Evolutionary conservation across 2,888 invertebrate species (phyloP).

Genomic region (Cerastis leucographa): DNA sequence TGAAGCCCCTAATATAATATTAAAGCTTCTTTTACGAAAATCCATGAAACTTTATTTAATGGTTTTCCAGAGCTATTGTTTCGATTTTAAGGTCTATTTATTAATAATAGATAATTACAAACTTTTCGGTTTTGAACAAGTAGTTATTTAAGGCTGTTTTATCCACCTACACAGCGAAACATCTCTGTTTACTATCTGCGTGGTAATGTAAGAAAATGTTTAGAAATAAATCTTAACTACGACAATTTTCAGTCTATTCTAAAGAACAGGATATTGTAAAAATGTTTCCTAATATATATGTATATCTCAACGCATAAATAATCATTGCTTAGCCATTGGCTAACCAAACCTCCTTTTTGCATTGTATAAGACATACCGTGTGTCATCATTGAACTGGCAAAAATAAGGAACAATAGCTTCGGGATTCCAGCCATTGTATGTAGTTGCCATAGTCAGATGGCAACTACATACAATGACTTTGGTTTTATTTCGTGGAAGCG

Average conservation of each 20-base stretch:
- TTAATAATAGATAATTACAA: neutral
- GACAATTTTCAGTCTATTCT: neutral
- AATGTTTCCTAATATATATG: too few species aligned
- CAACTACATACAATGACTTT: too few species aligned
- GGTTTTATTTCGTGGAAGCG: neutral
- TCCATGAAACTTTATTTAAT: constrained; percentile 5
- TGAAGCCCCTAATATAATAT: constrained; percentile 14
- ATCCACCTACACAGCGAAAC: neutral
- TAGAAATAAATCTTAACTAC: neutral
- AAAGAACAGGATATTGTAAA: neutral
- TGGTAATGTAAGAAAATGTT: neutral
- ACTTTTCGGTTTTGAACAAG: neutral
- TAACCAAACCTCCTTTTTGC: neutral
- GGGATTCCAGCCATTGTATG: too few species aligned
- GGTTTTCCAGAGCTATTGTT: constrained; percentile 15
- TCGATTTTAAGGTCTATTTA: neutral
- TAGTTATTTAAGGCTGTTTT: neutral
- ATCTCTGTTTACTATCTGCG: neutral
- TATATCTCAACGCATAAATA: neutral
- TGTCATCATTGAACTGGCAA: neutral
- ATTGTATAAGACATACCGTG: neutral
- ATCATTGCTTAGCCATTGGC: neutral
- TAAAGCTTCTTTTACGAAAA: constrained; percentile 1
- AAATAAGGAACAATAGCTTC: neutral
- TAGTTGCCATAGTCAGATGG: neutral